Evolutionary conservation across 2,797 vertebrate genomes (phyloP).

Genomic region (Phataginus tricuspis): DNA sequence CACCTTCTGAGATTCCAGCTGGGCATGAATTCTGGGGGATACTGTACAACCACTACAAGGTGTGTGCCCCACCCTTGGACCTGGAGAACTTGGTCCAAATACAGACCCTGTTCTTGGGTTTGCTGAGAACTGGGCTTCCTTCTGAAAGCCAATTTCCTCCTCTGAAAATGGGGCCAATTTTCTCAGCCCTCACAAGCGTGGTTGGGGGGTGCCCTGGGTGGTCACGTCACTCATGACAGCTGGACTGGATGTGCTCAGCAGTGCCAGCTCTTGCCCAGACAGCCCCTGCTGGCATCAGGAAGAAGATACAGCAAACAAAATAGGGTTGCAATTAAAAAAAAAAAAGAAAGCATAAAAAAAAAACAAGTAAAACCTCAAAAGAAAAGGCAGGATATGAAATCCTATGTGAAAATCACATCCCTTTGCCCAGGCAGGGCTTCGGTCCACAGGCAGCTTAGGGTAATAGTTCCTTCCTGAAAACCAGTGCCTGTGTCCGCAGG

Average conservation of each 20-base stretch:
- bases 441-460: background rate
- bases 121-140: background rate
- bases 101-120: background rate
- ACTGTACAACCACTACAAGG: rapidly evolving
- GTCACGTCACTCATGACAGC: background rate
- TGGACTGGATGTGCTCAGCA: rapidly evolving
- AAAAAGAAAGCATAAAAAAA: too few species aligned
- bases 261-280: too few species aligned
- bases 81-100: background rate
- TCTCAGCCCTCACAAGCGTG: background rate
- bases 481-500: background rate
- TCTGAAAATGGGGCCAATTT: background rate
- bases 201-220: rapidly evolving
- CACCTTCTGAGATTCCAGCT: background rate
- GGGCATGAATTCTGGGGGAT: background rate
- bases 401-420: too few species aligned
- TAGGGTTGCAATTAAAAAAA: background rate
- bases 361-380: background rate
- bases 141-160: background rate
- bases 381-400: background rate
- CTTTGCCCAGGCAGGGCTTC: too few species aligned
- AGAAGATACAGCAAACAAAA: background rate
- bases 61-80: rapidly evolving
- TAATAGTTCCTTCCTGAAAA: background rate
- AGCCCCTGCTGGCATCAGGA: background rate